Evolutionary conservation across 2,888 invertebrate genomes (phyloP).

Genomic region (Buathra laborator): DNA sequence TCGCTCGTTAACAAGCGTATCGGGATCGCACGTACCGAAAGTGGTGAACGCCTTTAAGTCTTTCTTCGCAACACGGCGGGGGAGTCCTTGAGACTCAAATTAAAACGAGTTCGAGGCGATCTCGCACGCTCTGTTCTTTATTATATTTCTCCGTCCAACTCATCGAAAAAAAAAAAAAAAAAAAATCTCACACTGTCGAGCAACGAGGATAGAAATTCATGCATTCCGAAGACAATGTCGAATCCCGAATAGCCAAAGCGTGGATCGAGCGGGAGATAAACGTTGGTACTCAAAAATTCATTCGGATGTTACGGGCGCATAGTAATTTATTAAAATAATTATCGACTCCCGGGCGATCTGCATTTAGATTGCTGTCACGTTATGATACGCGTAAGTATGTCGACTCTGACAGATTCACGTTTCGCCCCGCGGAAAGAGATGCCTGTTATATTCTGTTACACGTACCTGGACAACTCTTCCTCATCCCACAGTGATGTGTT

Average conservation of each 20-base stretch:
- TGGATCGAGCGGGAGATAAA: neutral
- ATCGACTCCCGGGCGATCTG: conserved; percentile 59
- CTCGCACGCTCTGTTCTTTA: conserved; percentile 18
- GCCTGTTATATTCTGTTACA: conserved; percentile 13
- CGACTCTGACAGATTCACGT: conserved; percentile 48
- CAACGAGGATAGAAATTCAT: neutral
- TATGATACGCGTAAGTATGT: conserved; percentile 53
- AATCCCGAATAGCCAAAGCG: neutral
- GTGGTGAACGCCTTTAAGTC: conserved; percentile 43
- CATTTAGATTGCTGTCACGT: conserved; percentile 60
- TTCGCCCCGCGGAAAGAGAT: conserved; percentile 32
- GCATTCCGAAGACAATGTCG: conserved; percentile 2
- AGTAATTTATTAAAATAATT: conserved; percentile 58
- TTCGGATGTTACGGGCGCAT: neutral
- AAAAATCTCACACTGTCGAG: neutral
- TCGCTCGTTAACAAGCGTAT: conserved; percentile 56
- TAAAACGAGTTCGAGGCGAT: conserved; percentile 55
- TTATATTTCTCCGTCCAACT: conserved; percentile 10
- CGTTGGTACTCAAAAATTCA: neutral
- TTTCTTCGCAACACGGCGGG: conserved; percentile 29
- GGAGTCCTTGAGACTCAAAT: conserved; percentile 61
- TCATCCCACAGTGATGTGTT: conserved; percentile 27
- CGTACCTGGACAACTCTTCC: conserved; percentile 26
- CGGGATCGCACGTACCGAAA: conserved; percentile 54
- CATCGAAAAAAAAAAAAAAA: conserved; percentile 6